Conservation (phyloP, 2,888 invertebrate species). For the Ormyrus labotus region DNA sequence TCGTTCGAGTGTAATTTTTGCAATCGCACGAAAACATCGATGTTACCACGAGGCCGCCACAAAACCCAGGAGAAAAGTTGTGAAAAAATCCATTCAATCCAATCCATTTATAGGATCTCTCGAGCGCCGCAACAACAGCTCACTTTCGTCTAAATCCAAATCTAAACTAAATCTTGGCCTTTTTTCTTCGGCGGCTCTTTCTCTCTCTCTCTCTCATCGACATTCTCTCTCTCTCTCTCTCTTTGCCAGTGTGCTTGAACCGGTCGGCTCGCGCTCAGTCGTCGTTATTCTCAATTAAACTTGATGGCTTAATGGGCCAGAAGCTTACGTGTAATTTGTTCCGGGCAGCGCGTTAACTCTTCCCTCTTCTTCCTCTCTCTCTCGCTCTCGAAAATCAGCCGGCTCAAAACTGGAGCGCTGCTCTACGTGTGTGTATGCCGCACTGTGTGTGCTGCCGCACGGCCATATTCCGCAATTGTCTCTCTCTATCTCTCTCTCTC, state of each 20-base stretch:
- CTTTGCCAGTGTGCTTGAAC: constrained; percentile 5
- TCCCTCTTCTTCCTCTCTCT: not conserved
- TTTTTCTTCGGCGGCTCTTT: not conserved
- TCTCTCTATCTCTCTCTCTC: no score
- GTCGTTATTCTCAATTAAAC: constrained; percentile 55
- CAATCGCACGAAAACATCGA: no score
- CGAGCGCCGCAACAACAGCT: no score
- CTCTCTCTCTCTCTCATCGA: no score
- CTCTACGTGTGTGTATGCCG: not conserved
- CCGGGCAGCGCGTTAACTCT: constrained; percentile 7
- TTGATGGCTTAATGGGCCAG: constrained; percentile 56
- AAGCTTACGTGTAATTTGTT: constrained; percentile 54
- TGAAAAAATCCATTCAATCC: not conserved
- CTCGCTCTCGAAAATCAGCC: constrained; percentile 2
- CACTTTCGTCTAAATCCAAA: not conserved
- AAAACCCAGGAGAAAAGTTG: not conserved
- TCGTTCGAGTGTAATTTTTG: no score
- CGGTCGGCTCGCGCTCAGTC: not conserved
- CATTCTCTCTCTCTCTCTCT: constrained; percentile 18
- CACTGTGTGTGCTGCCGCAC: not conserved
- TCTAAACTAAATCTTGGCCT: constrained; percentile 2
- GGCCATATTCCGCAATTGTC: not conserved
- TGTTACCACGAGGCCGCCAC: no score
- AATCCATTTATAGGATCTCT: not conserved
- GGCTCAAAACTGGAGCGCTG: constrained; percentile 8